A percentile compares a stretch with the other conserved stretches of the same genome.
phyloP scores from a whole-genome alignment of 2,113 vertebrate species.

The Forbesichthys agassizii region DNA sequence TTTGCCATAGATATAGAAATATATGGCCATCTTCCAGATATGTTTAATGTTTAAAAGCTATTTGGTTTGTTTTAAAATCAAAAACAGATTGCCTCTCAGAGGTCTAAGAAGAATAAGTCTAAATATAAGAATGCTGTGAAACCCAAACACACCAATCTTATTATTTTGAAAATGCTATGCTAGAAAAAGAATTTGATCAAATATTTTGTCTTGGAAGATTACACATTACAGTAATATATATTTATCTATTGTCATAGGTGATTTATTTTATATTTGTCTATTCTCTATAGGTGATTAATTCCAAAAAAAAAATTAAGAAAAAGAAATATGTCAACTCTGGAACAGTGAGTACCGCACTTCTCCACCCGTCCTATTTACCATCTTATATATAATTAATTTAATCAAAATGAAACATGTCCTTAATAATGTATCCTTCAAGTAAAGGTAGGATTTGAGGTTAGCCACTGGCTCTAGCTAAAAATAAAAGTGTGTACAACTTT shows the following conservation, averaged over 20 bases:
- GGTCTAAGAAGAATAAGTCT: too few species aligned
- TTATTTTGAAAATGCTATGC: too few species aligned
- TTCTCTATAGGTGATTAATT: constrained; percentile 85
- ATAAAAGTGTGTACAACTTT: too few species aligned
- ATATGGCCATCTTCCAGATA: background rate
- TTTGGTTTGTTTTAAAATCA: too few species aligned
- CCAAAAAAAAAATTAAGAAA: constrained; percentile 97
- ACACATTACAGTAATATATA: background rate
- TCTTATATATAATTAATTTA: background rate
- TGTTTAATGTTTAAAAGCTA: background rate
- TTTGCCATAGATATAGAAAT: background rate
- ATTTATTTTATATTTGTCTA: background rate
- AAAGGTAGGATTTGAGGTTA: too few species aligned
- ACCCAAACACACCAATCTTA: too few species aligned
- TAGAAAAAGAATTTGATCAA: background rate
- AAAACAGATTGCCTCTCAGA: too few species aligned
- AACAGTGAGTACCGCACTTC: constrained; percentile 80
- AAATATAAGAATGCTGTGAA: too few species aligned
- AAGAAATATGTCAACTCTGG: constrained; percentile 95
- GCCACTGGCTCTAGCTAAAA: too few species aligned
- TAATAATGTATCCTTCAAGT: too few species aligned
- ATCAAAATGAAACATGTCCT: too few species aligned
- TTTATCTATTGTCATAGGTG: too few species aligned
- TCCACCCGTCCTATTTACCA: background rate
- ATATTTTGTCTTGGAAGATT: background rate